These are phyloP conservation scores for Prunella strophiata DNA, from an alignment of 2,797 vertebrate species.

Conservation along the genomic window DNA sequence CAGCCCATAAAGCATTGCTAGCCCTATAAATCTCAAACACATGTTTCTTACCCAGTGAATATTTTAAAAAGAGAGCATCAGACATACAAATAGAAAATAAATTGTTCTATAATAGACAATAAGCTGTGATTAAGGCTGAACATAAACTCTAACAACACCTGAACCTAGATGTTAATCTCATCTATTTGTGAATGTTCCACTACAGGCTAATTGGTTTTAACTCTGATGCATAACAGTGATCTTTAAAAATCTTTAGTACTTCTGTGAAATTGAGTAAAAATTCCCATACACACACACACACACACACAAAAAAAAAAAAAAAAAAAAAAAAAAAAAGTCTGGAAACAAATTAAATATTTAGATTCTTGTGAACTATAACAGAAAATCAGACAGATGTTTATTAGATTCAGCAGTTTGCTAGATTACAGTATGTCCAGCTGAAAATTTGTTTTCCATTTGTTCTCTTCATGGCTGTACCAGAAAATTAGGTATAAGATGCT, in stretches of 20 bases:
- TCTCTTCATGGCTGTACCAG: neutral
- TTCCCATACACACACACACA: neutral
- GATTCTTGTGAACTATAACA: neutral
- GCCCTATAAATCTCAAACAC: neutral
- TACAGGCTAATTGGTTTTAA: neutral
- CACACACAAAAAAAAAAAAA: rapidly evolving
- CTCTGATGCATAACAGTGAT: neutral
- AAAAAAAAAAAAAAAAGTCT: neutral
- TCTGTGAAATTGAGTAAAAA: neutral
- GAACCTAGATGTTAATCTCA: neutral
- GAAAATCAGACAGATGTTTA: neutral
- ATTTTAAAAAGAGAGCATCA: neutral
- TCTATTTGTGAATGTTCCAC: neutral
- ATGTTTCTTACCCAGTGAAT: neutral
- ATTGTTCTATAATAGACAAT: neutral
- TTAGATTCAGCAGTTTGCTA: neutral
- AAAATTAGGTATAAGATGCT: neutral
- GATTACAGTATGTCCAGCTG: neutral
- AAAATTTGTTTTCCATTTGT: neutral
- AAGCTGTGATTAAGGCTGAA: neutral
- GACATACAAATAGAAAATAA: neutral
- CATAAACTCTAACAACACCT: neutral
- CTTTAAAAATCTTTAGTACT: neutral
- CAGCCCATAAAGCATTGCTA: neutral
- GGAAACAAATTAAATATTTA: neutral